Evolutionary conservation across 2,797 vertebrate species (phyloP).

Genomic region (Petrocephalus schoutedeni): DNA sequence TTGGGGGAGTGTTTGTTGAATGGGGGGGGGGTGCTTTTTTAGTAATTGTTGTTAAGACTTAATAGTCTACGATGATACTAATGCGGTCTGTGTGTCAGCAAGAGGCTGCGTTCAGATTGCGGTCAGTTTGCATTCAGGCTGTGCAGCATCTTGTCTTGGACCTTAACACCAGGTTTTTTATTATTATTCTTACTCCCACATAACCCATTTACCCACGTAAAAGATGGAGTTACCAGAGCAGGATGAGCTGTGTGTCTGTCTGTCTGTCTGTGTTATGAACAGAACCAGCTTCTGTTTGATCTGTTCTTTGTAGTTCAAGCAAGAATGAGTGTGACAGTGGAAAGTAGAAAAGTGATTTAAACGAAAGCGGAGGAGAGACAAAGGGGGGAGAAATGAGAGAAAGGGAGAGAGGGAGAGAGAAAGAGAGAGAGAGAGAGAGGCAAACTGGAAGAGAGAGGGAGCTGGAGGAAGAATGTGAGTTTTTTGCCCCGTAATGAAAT

Average conservation of each 20-base stretch:
- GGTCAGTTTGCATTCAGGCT: background rate
- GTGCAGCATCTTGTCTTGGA: background rate
- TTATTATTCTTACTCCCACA: background rate
- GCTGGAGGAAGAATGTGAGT: slow-evolving; percentile 29
- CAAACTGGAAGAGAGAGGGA: slow-evolving; percentile 24
- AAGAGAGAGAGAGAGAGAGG: slow-evolving; percentile 31
- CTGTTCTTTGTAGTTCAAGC: background rate
- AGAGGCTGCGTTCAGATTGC: background rate
- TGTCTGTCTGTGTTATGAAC: background rate
- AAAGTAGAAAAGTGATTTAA: background rate
- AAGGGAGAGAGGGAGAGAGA: slow-evolving; percentile 37
- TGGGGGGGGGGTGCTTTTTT: background rate
- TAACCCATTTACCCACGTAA: background rate
- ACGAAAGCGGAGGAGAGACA: background rate
- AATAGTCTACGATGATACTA: background rate
- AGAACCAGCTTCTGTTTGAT: background rate
- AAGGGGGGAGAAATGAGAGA: slow-evolving; percentile 22
- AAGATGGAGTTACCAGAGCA: background rate
- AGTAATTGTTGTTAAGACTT: background rate
- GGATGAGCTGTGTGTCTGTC: slow-evolving; percentile 6
- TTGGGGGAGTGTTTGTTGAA: background rate
- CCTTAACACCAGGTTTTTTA: background rate
- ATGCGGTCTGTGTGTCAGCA: background rate
- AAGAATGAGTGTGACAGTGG: background rate
- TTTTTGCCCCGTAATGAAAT: slow-evolving; percentile 45